These are phyloP conservation scores for Acholoe squamosa DNA, from an alignment of 2,888 invertebrate species.

Conservation along the genomic window DNA sequence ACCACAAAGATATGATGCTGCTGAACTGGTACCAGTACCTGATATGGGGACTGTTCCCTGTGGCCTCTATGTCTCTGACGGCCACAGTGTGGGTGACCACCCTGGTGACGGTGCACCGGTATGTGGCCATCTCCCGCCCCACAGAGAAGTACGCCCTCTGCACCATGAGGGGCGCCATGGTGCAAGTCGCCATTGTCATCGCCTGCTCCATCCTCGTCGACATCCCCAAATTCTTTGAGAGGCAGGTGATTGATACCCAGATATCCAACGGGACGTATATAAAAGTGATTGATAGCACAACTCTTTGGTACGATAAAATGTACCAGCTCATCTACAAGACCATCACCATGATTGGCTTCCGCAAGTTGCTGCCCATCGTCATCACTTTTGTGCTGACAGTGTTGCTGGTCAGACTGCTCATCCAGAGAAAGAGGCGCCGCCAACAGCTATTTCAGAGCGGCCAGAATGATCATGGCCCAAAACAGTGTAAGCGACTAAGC, in stretches of 20 bases:
- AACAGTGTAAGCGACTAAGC: background rate
- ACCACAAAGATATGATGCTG: background rate
- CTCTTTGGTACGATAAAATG: background rate
- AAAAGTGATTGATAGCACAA: background rate
- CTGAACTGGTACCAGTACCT: conserved; percentile 18
- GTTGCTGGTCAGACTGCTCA: background rate
- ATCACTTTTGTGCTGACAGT: conserved; percentile 26
- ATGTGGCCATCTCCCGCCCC: conserved; percentile 31
- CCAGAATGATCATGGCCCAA: background rate
- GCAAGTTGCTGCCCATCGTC: conserved; percentile 55
- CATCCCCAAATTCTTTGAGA: conserved; percentile 55
- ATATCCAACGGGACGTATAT: background rate
- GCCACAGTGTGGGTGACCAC: conserved; percentile 56
- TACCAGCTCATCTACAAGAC: conserved; percentile 60
- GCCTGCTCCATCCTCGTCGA: conserved; percentile 2
- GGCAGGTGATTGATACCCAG: background rate
- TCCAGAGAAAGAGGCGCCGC: conserved; percentile 12
- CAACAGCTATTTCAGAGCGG: background rate
- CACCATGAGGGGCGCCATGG: conserved; percentile 18
- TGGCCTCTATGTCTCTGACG: conserved; percentile 58
- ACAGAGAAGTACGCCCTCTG: background rate
- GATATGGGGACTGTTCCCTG: conserved; percentile 36
- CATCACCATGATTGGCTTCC: conserved; percentile 48
- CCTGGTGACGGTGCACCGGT: conserved; percentile 55
- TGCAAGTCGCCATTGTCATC: background rate